phyloP scores from a whole-genome alignment of 2,888 invertebrate species.

The Chaetogeoica ovagalla region DNA sequence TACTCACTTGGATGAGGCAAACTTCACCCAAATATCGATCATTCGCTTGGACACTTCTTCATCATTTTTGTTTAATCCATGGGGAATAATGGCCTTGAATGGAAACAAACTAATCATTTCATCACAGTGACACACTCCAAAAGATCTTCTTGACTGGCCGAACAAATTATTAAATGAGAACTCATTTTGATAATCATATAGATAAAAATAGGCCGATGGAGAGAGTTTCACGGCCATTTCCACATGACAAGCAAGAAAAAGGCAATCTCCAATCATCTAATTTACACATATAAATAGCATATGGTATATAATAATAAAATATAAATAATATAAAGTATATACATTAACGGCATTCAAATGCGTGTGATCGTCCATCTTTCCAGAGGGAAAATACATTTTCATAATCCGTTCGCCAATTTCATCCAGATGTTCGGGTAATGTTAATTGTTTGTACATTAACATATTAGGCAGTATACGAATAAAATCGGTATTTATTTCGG shows the following conservation, averaged over 20 bases:
- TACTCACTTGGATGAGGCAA: conserved; percentile 33
- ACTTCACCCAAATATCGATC: conserved; percentile 49
- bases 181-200: conserved; percentile 28
- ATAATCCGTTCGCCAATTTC: conserved; percentile 2
- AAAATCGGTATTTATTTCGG: conserved; percentile 1
- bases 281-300: not conserved
- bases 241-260: conserved; percentile 3
- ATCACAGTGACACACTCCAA: conserved; percentile 49
- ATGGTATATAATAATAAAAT: no score
- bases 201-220: not conserved
- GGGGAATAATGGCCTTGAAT: conserved; percentile 1
- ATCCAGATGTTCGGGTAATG: conserved; percentile 10
- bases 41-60: conserved; percentile 33
- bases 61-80: conserved; percentile 22
- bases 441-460: conserved; percentile 7
- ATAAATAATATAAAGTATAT: not conserved
- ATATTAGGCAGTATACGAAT: not conserved
- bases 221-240: not conserved
- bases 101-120: conserved; percentile 52
- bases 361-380: conserved; percentile 3
- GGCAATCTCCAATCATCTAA: conserved; percentile 40
- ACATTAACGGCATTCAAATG: conserved; percentile 17
- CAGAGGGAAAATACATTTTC: conserved; percentile 20
- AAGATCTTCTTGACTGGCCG: not conserved
- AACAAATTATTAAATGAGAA: conserved; percentile 10